Percentiles rank a stretch among this genome's conserved stretches.
Conservation (phyloP, 1,140 invertebrate species). For the Neodiprion lecontei region DNA sequence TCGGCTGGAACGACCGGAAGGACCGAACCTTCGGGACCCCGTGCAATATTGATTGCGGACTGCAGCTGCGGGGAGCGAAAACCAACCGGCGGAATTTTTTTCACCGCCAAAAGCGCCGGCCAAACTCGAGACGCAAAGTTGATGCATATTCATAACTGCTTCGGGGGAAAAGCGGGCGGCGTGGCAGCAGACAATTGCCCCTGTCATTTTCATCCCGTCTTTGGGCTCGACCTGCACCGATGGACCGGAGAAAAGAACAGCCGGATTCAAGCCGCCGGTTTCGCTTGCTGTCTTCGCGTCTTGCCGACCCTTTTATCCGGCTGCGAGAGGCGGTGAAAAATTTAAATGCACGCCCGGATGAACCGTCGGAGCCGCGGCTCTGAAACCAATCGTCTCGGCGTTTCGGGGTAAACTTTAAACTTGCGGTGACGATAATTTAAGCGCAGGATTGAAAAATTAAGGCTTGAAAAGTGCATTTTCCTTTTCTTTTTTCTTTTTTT, state of each 20-base stretch:
- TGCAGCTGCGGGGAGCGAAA: too few relatives aligned
- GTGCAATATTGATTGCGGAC: too few relatives aligned
- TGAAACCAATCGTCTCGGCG: too few relatives aligned
- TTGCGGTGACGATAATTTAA: not conserved
- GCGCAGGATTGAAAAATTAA: too few relatives aligned
- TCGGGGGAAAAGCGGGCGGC: not conserved
- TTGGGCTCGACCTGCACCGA: not conserved
- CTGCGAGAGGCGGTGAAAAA: not conserved
- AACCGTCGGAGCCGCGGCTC: not conserved
- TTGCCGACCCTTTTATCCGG: not conserved
- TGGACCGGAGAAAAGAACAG: not conserved
- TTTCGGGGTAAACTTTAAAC: too few relatives aligned
- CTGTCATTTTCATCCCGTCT: slow-evolving; percentile 4
- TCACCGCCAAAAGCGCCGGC: too few relatives aligned
- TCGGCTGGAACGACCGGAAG: too few relatives aligned
- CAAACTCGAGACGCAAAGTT: slow-evolving; percentile 18
- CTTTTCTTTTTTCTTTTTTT: too few relatives aligned
- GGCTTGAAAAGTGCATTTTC: too few relatives aligned
- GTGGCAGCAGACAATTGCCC: not conserved
- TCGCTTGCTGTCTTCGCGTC: not conserved
- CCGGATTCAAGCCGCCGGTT: not conserved
- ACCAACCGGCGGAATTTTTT: too few relatives aligned
- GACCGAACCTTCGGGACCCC: too few relatives aligned
- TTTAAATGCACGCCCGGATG: not conserved
- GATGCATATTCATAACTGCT: not conserved